A percentile compares a stretch with the other conserved stretches of the same genome.
These are phyloP conservation scores for Bembecia ichneumoniformis DNA, from an alignment of 2,888 invertebrate species.

Conservation along the genomic window DNA sequence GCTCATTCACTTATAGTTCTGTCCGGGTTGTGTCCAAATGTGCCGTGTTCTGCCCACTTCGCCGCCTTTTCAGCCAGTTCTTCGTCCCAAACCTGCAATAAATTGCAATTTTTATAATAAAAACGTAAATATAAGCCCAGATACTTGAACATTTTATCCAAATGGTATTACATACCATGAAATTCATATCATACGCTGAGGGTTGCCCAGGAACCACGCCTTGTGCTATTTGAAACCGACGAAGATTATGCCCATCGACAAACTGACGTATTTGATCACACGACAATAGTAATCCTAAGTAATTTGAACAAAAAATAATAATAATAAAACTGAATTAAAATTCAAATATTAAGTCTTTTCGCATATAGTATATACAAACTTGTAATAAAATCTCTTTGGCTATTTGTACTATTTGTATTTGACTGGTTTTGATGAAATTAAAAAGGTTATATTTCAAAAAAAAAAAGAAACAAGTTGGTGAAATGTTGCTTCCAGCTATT, in stretches of 20 bases:
- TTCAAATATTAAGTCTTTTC: neutral
- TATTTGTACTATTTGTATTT: too few relatives aligned
- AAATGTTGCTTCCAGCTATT: too few relatives aligned
- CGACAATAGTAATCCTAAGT: constrained; percentile 16
- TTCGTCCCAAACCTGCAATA: constrained; percentile 21
- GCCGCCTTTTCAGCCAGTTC: constrained; percentile 25
- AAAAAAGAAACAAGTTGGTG: too few relatives aligned
- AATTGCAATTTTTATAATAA: neutral
- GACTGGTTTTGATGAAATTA: too few relatives aligned
- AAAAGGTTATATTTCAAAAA: too few relatives aligned
- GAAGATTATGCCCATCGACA: constrained; percentile 21
- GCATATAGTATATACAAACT: too few relatives aligned
- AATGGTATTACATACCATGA: constrained; percentile 12
- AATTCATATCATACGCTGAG: constrained; percentile 18
- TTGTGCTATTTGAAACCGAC: constrained; percentile 15
- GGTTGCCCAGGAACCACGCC: constrained; percentile 18
- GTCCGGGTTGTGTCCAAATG: constrained; percentile 21
- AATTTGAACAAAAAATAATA: neutral
- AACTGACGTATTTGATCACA: constrained; percentile 21
- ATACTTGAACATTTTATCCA: too few relatives aligned
- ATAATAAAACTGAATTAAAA: neutral
- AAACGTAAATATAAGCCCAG: too few relatives aligned
- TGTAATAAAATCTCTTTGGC: too few relatives aligned
- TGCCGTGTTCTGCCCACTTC: constrained; percentile 20
- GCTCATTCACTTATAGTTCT: constrained; percentile 17